Percentiles rank a stretch among this genome's conserved stretches.
phyloP scores from a whole-genome alignment of 1,140 invertebrate genomes.

The Metopolophium dirhodum region DNA sequence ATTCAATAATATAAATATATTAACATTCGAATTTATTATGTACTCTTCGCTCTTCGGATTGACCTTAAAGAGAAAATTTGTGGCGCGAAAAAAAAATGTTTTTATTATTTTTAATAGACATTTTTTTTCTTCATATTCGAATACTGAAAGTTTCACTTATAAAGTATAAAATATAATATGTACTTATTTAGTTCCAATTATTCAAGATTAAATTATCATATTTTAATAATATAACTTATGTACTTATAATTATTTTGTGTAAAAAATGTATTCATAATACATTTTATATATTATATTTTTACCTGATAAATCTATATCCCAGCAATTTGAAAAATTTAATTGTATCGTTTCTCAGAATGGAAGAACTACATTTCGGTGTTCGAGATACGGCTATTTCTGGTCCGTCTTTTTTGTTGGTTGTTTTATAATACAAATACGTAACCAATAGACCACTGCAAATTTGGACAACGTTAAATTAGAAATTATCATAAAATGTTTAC shows the following conservation, averaged over 20 bases:
- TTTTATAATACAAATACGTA: conserved; percentile 73
- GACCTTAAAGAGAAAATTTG: no score
- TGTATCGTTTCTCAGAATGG: conserved; percentile 63
- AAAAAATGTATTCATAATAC: neutral
- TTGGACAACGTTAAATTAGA: neutral
- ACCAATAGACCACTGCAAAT: conserved; percentile 75
- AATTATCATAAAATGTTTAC: neutral
- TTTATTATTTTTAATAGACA: no score
- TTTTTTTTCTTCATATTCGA: no score
- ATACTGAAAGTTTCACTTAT: no score
- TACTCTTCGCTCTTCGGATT: neutral
- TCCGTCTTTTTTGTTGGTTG: conserved; percentile 49
- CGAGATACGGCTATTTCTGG: conserved; percentile 44
- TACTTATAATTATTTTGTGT: no score
- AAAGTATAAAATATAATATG: no score
- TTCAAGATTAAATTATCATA: no score
- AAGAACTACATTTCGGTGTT: conserved; percentile 32
- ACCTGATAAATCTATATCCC: conserved; percentile 72
- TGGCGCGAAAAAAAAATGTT: no score
- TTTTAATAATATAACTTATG: no score
- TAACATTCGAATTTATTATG: neutral
- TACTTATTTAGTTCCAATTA: no score
- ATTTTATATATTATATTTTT: neutral
- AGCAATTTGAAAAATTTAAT: conserved; percentile 68
- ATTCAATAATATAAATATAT: no score